These are phyloP conservation scores for Tenthredo distinguenda DNA, from an alignment of 2,888 invertebrate genomes.

Conservation along the genomic window DNA sequence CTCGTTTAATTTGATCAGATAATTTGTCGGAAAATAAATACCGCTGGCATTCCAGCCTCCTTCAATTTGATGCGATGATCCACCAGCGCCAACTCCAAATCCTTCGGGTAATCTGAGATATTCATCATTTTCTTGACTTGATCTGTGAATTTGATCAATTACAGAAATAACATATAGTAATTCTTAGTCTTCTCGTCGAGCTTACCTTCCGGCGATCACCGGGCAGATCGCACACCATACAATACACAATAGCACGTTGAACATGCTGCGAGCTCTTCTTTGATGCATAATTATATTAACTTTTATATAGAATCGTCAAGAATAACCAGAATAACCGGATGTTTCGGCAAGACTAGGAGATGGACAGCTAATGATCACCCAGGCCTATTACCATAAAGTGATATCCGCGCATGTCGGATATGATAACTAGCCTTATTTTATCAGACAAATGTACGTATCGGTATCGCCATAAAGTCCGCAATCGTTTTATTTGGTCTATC, in stretches of 20 bases:
- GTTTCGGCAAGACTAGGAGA: neutral
- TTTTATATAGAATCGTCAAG: neutral
- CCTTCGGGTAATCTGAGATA: neutral
- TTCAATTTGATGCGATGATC: neutral
- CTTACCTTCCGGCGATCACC: neutral
- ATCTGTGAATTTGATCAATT: neutral
- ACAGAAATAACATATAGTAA: neutral
- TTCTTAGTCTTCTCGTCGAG: neutral
- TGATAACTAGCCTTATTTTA: neutral
- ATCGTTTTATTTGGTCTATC: too few species aligned
- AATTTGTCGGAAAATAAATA: neutral
- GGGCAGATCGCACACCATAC: neutral
- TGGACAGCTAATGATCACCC: neutral
- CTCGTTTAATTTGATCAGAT: too few species aligned
- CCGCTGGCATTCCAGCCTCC: neutral
- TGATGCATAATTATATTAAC: neutral
- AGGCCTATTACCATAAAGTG: neutral
- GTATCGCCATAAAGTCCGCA: too few species aligned
- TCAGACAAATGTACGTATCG: too few species aligned
- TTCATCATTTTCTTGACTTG: neutral
- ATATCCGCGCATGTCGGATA: neutral
- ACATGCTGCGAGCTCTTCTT: neutral
- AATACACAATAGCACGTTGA: neutral
- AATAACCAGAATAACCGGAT: neutral
- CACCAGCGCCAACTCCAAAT: neutral